Evolutionary conservation across 2,113 vertebrate genomes (phyloP).

Genomic region (Leiothrix lutea): DNA sequence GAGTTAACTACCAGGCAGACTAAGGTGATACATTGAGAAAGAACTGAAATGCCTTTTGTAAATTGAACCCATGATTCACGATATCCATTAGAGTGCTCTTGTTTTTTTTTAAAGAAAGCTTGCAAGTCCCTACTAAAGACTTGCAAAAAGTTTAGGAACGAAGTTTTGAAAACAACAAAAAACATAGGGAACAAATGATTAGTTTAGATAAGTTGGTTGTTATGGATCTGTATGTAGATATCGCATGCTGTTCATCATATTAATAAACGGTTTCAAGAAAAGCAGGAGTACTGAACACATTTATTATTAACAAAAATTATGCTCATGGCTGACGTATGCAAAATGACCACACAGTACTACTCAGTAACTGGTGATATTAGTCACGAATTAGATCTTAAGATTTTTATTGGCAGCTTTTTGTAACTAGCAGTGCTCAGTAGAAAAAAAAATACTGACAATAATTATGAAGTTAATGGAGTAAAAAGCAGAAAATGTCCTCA

Average conservation of each 20-base stretch:
- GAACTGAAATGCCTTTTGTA: neutral
- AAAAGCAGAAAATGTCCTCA: neutral
- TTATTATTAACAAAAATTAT: neutral
- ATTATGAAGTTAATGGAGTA: neutral
- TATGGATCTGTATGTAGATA: neutral
- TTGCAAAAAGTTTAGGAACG: neutral
- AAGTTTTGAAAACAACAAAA: neutral
- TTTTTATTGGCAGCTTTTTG: neutral
- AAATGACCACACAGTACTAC: neutral
- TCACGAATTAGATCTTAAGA: neutral
- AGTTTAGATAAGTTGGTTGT: neutral
- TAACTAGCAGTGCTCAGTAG: neutral
- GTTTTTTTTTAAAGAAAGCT: neutral
- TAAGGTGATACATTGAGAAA: neutral
- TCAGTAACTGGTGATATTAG: neutral
- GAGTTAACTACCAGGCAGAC: neutral
- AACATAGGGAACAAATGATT: accelerated
- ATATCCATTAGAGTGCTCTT: neutral
- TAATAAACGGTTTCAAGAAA: neutral
- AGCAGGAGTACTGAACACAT: neutral
- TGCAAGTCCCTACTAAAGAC: neutral
- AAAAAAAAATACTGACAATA: neutral
- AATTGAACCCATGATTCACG: neutral
- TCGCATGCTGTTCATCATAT: neutral
- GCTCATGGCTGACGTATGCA: neutral